phyloP scores from a whole-genome alignment of 2,113 vertebrate genomes.

The Megaleporinus macrocephalus region DNA sequence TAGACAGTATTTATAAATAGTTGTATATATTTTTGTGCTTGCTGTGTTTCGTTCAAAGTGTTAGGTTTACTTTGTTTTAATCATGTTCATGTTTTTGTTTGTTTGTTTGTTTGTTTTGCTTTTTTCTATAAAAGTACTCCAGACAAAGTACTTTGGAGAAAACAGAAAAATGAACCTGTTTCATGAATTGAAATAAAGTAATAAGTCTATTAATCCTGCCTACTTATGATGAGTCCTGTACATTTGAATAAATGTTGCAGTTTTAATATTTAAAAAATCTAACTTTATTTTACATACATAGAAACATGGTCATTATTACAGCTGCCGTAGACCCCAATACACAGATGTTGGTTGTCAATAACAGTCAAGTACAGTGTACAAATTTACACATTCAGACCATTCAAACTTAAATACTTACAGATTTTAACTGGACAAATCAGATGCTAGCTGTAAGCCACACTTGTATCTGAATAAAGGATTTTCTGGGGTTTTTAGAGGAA shows the following conservation, averaged over 20 bases:
- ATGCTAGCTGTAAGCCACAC: not conserved
- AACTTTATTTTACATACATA: not conserved
- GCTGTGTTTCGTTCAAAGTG: slow-evolving; percentile 72
- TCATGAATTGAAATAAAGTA: slow-evolving; percentile 58
- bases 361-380: not conserved
- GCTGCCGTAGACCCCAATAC: not conserved
- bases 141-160: slow-evolving; percentile 65
- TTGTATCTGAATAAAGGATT: too few relatives aligned
- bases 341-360: not conserved
- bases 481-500: too few relatives aligned
- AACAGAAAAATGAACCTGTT: slow-evolving; percentile 43
- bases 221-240: not conserved
- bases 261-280: not conserved
- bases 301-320: not conserved
- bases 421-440: not conserved
- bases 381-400: not conserved
- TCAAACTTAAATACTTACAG: not conserved
- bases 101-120: slow-evolving; percentile 20
- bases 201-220: slow-evolving; percentile 3
- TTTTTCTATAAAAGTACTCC: slow-evolving; percentile 57
- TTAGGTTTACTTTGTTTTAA: slow-evolving; percentile 59
- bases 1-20: slow-evolving; percentile 78
- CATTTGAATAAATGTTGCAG: not conserved
- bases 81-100: slow-evolving; percentile 57
- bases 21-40: slow-evolving; percentile 85